These are phyloP conservation scores for Brachyptera putata DNA, from an alignment of 2,888 invertebrate genomes.

Conservation along the genomic window DNA sequence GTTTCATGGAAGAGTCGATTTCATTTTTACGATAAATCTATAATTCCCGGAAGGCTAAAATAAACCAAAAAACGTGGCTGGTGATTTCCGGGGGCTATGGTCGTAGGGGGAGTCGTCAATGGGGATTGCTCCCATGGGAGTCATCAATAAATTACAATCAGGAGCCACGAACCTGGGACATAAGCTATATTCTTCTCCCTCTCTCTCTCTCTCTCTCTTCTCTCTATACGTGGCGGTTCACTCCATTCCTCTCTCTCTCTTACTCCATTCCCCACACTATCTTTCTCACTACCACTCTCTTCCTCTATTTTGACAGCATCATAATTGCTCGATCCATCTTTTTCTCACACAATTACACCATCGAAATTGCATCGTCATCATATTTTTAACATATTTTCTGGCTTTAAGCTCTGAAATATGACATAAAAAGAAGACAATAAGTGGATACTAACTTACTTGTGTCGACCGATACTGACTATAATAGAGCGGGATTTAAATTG, in stretches of 20 bases:
- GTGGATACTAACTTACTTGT: constrained; percentile 10
- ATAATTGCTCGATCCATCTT: constrained; percentile 21
- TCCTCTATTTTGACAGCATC: constrained; percentile 5
- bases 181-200: not conserved
- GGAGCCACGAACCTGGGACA: constrained; percentile 7
- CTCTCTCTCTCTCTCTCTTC: not conserved
- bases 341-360: constrained; percentile 17
- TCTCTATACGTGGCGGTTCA: not conserved
- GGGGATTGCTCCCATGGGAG: constrained; percentile 22
- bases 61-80: not conserved
- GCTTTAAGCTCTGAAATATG: constrained; percentile 10
- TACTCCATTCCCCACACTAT: not conserved
- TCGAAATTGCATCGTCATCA: constrained; percentile 2
- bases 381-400: constrained; percentile 18
- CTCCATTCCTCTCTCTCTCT: no score
- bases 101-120: constrained; percentile 13
- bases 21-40: no score
- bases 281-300: not conserved
- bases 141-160: constrained; percentile 27
- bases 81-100: constrained; percentile 14
- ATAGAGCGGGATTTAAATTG: no score
- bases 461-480: constrained; percentile 1
- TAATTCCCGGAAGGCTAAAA: no score
- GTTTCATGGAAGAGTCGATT: no score
- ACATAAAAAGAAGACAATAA: constrained; percentile 13